phyloP scores from a whole-genome alignment of 2,797 vertebrate species.

The Pangasius sanitwongsei region DNA sequence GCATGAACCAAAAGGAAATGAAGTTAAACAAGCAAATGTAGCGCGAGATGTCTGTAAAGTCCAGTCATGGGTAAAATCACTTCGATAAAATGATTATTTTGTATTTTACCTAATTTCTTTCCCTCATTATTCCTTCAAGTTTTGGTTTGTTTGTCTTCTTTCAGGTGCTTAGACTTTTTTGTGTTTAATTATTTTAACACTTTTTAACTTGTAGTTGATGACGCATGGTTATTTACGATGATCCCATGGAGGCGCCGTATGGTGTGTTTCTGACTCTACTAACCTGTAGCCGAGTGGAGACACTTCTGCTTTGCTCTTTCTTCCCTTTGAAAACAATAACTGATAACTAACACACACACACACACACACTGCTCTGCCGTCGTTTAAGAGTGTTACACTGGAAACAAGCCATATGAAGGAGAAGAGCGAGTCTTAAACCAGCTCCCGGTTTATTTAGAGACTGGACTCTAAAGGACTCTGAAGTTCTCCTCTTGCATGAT shows the following conservation, averaged over 20 bases:
- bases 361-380: neutral
- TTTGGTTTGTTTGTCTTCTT: neutral
- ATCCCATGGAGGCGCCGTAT: neutral
- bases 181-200: neutral
- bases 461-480: conserved; percentile 25
- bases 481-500: conserved; percentile 67
- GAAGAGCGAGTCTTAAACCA: conserved; percentile 25
- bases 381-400: conserved; percentile 28
- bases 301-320: neutral
- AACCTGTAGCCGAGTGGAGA: neutral
- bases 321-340: neutral
- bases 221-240: neutral
- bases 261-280: neutral
- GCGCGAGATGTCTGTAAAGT: neutral
- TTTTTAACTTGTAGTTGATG: neutral
- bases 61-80: neutral
- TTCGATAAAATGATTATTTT: neutral
- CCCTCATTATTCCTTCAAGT: neutral
- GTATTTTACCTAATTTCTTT: neutral
- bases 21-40: neutral
- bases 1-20: neutral
- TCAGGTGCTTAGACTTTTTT: neutral
- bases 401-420: conserved; percentile 56
- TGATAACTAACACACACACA: neutral
- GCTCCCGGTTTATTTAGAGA: conserved; percentile 11